Percentiles rank a stretch among this genome's conserved stretches.
phyloP scores from a whole-genome alignment of 2,113 vertebrate species.

The Engystomops pustulosus region DNA sequence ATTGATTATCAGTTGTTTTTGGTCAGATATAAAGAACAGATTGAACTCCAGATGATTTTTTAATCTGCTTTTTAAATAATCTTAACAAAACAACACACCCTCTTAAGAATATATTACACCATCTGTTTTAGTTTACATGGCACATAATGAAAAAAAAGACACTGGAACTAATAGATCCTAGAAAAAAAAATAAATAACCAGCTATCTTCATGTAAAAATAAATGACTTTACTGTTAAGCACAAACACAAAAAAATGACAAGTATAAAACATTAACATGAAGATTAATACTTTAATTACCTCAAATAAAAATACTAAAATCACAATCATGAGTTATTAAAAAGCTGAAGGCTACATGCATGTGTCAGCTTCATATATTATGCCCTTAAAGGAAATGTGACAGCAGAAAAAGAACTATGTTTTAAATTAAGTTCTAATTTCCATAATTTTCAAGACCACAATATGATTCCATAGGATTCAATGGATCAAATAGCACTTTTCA shows the following conservation, averaged over 20 bases:
- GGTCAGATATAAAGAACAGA: neutral
- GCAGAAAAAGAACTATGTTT: too few relatives aligned
- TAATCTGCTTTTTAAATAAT: slow-evolving; percentile 11
- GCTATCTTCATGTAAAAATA: neutral
- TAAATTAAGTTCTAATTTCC: too few relatives aligned
- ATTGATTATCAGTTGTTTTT: neutral
- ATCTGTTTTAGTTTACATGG: slow-evolving; percentile 12
- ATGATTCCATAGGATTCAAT: too few relatives aligned
- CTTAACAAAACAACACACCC: slow-evolving; percentile 24
- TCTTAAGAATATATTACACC: slow-evolving; percentile 31
- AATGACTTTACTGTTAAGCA: too few relatives aligned
- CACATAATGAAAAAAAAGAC: neutral
- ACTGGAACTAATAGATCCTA: neutral
- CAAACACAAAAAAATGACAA: too few relatives aligned
- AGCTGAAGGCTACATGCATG: too few relatives aligned
- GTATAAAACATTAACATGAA: neutral
- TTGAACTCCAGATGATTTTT: slow-evolving; percentile 5
- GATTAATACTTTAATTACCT: neutral
- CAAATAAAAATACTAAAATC: too few relatives aligned
- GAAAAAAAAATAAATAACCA: neutral
- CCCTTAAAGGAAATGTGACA: too few relatives aligned
- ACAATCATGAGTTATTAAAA: too few relatives aligned
- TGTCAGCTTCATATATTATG: too few relatives aligned
- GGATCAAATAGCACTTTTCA: too few relatives aligned
- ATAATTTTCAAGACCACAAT: too few relatives aligned